A percentile compares a stretch with the other conserved stretches of the same genome.
phyloP scores from a whole-genome alignment of 2,888 invertebrate species.

The Parasteatoda lunata region DNA sequence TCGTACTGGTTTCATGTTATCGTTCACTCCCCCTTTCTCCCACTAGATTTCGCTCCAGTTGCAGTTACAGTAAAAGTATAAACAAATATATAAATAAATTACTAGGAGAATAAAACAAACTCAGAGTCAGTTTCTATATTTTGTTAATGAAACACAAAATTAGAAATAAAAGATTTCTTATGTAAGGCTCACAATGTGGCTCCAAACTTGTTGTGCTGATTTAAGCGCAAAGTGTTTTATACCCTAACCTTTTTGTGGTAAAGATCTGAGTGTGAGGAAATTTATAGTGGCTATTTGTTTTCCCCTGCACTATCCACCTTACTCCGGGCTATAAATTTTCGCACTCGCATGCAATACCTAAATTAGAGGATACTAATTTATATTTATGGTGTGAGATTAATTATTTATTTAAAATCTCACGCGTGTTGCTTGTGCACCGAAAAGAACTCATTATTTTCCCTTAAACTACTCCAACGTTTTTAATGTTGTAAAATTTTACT shows the following conservation, averaged over 20 bases:
- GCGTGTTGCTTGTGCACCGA: neutral
- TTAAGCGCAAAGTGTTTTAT: too few species aligned
- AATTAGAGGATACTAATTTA: constrained; percentile 7
- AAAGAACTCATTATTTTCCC: constrained; percentile 4
- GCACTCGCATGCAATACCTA: neutral
- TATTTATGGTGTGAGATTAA: constrained; percentile 2
- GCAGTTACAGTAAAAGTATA: too few species aligned
- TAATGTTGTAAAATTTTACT: too few species aligned
- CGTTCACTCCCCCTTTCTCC: too few species aligned
- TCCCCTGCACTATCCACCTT: neutral
- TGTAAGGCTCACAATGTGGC: too few species aligned
- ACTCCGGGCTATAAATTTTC: neutral
- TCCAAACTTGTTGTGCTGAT: too few species aligned
- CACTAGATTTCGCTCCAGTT: too few species aligned
- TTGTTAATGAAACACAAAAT: too few species aligned
- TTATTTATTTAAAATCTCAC: constrained; percentile 10
- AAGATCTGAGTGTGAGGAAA: neutral
- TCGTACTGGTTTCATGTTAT: neutral
- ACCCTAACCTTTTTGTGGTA: neutral
- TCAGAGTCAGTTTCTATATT: too few species aligned
- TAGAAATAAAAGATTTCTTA: too few species aligned
- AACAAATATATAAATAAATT: too few species aligned
- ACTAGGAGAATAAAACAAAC: too few species aligned
- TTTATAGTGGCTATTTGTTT: constrained; percentile 3
- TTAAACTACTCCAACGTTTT: constrained; percentile 8